phyloP scores from a whole-genome alignment of 2,113 vertebrate genomes.

The Saguinus midas region DNA sequence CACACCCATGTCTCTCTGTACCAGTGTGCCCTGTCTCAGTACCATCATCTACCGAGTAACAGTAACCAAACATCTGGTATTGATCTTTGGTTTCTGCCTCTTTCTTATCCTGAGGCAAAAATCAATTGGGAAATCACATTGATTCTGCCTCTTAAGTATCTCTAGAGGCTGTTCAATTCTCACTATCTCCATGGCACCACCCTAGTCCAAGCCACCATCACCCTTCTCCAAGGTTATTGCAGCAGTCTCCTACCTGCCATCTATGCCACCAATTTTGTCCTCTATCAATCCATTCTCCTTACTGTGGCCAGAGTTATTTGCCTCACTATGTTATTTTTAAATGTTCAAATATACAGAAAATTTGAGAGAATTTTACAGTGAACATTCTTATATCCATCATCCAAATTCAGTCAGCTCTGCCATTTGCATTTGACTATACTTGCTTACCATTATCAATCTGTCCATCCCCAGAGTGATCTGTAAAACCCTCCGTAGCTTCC shows the following conservation, averaged over 20 bases:
- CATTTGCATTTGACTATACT: background rate
- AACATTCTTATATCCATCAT: background rate
- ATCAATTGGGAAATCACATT: background rate
- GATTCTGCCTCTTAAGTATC: background rate
- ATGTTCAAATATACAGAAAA: constrained; percentile 4
- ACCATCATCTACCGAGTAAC: background rate
- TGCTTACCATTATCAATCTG: background rate
- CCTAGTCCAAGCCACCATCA: background rate
- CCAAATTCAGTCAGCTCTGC: background rate
- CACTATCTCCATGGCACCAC: background rate
- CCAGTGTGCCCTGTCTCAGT: background rate
- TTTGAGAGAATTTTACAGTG: background rate
- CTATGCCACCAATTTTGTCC: background rate
- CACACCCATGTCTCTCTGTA: background rate
- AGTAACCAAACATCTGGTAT: background rate
- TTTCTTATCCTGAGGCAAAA: background rate
- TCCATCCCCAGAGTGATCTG: background rate
- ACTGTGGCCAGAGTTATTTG: background rate
- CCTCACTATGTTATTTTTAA: background rate
- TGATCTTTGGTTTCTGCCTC: background rate
- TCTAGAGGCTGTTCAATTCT: background rate
- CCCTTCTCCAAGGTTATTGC: background rate
- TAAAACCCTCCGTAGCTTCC: background rate
- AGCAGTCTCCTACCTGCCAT: background rate
- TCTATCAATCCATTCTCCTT: background rate